A percentile compares a stretch with the other conserved stretches of the same genome.
phyloP scores from a whole-genome alignment of 2,888 invertebrate species.

The Leptura quadrifasciata region DNA sequence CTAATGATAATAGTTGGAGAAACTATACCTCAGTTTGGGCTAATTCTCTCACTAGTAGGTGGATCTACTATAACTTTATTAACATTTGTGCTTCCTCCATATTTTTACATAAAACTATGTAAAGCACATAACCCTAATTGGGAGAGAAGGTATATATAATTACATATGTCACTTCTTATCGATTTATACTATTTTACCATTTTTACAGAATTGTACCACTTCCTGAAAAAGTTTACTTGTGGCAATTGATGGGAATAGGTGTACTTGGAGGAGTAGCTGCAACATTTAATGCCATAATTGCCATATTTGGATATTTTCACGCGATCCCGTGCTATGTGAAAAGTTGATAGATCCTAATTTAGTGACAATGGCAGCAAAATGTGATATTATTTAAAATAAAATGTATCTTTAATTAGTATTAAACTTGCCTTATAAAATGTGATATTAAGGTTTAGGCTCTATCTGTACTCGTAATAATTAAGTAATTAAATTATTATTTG shows the following conservation, averaged over 20 bases:
- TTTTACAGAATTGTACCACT: constrained; percentile 76
- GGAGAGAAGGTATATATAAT: constrained; percentile 71
- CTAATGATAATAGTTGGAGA: constrained; percentile 81
- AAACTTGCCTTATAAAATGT: not conserved
- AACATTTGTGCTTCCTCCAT: constrained; percentile 81
- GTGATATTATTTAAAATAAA: constrained; percentile 3
- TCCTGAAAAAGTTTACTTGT: constrained; percentile 78
- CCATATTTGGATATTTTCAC: constrained; percentile 74
- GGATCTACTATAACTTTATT: constrained; percentile 82
- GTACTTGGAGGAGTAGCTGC: constrained; percentile 78
- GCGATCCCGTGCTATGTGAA: constrained; percentile 70
- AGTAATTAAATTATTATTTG: not conserved
- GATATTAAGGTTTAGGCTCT: not conserved
- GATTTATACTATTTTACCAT: not conserved
- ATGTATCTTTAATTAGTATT: not conserved
- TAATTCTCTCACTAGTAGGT: constrained; percentile 82
- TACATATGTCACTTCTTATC: not conserved
- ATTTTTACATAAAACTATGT: constrained; percentile 80
- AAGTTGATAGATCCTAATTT: not conserved
- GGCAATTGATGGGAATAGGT: constrained; percentile 79
- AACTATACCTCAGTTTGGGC: constrained; percentile 82
- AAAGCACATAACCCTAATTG: constrained; percentile 73
- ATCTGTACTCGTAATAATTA: not conserved
- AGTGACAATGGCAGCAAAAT: not conserved
- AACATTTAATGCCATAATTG: constrained; percentile 78